Evolutionary conservation across 1,140 invertebrate genomes (phyloP).

Genomic region (Drosophila athabasca): DNA sequence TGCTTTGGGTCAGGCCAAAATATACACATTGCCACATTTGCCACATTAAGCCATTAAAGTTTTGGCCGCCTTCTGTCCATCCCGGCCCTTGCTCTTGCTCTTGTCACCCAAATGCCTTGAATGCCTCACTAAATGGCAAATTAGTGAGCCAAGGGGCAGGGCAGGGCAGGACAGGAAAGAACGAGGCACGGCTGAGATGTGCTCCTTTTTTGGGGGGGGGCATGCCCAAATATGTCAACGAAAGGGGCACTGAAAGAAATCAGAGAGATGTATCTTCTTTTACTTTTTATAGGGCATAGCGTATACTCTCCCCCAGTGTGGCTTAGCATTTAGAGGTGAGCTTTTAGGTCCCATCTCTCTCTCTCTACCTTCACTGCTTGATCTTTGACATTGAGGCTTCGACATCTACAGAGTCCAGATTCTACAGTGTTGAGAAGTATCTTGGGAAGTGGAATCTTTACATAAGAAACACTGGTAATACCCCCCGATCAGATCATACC

Average conservation of each 20-base stretch:
- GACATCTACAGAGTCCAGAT: no score
- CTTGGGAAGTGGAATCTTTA: no score
- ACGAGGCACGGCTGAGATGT: slow-evolving; percentile 8
- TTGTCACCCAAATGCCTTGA: slow-evolving; percentile 64
- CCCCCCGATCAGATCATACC: no score
- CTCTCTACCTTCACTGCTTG: no score
- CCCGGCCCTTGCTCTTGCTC: slow-evolving; percentile 33
- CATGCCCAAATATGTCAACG: slow-evolving; percentile 68
- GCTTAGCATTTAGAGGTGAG: no score
- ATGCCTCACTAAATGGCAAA: slow-evolving; percentile 77
- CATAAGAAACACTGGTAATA: no score
- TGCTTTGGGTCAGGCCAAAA: neutral
- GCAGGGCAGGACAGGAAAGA: neutral
- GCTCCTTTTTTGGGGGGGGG: slow-evolving; percentile 20
- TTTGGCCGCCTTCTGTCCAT: slow-evolving; percentile 32
- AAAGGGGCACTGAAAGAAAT: slow-evolving; percentile 28
- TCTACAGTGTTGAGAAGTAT: no score
- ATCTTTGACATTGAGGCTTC: no score
- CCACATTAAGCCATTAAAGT: slow-evolving; percentile 74
- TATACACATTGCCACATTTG: slow-evolving; percentile 39
- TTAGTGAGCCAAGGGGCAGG: slow-evolving; percentile 51
- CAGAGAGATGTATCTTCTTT: no score
- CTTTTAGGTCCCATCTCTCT: no score
- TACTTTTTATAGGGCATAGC: no score
- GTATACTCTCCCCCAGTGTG: no score